Evolutionary conservation across 2,888 invertebrate species (phyloP).

Genomic region (Melikaiella ostensackeni): DNA sequence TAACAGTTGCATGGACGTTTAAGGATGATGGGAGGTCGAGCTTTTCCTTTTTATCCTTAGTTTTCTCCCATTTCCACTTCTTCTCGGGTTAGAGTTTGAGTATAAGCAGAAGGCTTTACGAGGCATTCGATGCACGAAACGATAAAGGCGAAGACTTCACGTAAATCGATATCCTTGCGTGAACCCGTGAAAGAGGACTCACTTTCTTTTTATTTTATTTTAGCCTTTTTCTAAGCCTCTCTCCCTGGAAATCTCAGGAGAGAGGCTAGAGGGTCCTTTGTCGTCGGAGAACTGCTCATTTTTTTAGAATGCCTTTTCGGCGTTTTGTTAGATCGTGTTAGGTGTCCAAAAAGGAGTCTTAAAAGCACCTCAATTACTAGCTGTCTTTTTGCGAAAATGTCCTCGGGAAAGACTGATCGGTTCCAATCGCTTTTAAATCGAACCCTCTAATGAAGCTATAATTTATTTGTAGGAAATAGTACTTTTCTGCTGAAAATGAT

Average conservation of each 20-base stretch:
- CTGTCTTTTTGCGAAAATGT: slow-evolving; percentile 26
- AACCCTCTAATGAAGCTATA: slow-evolving; percentile 20
- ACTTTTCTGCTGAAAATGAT: background rate
- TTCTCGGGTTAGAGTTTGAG: slow-evolving; percentile 43
- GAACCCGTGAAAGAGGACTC: slow-evolving; percentile 50
- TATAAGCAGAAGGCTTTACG: slow-evolving; percentile 49
- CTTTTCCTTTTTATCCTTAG: slow-evolving; percentile 35
- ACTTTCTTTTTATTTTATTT: slow-evolving; percentile 44
- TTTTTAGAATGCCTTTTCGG: slow-evolving; percentile 30
- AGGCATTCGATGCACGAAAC: slow-evolving; percentile 50
- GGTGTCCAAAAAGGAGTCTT: slow-evolving; percentile 27
- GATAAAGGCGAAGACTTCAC: slow-evolving; percentile 61
- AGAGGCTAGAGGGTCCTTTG: slow-evolving; percentile 26
- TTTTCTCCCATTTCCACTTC: slow-evolving; percentile 45
- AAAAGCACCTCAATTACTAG: slow-evolving; percentile 34
- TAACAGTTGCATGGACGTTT: slow-evolving; percentile 30
- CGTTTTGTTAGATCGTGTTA: slow-evolving; percentile 35
- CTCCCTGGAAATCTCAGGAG: slow-evolving; percentile 37
- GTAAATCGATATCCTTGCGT: slow-evolving; percentile 68
- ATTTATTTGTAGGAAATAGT: background rate
- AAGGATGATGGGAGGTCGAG: slow-evolving; percentile 3
- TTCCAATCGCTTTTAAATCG: slow-evolving; percentile 3
- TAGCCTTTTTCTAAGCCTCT: slow-evolving; percentile 54
- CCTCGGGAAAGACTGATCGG: slow-evolving; percentile 25
- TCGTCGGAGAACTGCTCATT: slow-evolving; percentile 30